Base-by-base conservation (phyloP, 2,113 vertebrate genomes). In the Anseranas semipalmata region DNA sequence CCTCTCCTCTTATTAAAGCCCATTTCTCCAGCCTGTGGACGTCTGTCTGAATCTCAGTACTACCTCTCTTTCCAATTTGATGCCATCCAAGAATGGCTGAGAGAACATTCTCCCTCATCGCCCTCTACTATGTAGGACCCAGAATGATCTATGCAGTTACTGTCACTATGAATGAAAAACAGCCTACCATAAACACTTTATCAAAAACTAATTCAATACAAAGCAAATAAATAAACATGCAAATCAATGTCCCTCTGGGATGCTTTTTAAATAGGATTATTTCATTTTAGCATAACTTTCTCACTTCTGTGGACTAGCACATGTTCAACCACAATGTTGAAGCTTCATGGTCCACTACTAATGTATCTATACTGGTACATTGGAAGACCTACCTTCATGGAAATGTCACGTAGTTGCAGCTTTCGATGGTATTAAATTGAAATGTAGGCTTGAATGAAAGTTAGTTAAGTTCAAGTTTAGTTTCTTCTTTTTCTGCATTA, bases 311-410 rank as follows among this genome's bases (percentile, higher is more conserved):
- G 28, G 7, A 75, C n/a, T 35, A 50, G 7, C 9, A 58, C 22
- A 25, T 52, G 50, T 50, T 50, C 50, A 50, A 50, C 50, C 11
- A 66, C 5, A n/a, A 8, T 17, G 5, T 17, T 43, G 48, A 58
- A 59, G 3, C 7, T 67, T 72, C 25, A 33, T 53, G 18, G 19
- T 63, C 43, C 22, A 5, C 35, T 67, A n/a, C 7, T 45, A 45
- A 17, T 1, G 5, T 15, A 33, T 28, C 45, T 79, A 28, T 5
- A 30, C 2, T 2, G 9, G 11, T 58, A 30, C 5, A 25, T 1
- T 14, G 17, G 10, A 74, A 67, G 17, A 90, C 6, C 18, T 76
- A 5, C 11, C 2, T 9, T 63, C 33, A 16, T 39, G 41, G 33
- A 68, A 58, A 33, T 9, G 1, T 35, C 55, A 81, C 5, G 7